Percentiles rank a stretch among this genome's conserved stretches.
These are phyloP conservation scores for Nomada fucata DNA, from an alignment of 2,888 invertebrate genomes.

Conservation along the genomic window DNA sequence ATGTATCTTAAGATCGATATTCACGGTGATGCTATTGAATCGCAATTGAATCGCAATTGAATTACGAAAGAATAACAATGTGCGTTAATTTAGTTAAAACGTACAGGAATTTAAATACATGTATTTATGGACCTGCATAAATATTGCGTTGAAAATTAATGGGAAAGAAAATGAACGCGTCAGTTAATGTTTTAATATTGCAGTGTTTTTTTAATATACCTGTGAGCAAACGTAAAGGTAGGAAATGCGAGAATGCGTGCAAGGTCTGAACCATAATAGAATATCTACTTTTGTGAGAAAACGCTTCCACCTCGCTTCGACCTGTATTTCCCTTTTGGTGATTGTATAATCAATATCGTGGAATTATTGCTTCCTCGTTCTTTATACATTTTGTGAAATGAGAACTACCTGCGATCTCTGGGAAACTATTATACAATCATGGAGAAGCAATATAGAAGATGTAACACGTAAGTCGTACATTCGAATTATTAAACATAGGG, in stretches of 20 bases:
- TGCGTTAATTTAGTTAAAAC: no score
- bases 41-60: conserved; percentile 57
- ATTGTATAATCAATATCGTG: conserved; percentile 22
- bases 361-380: conserved; percentile 36
- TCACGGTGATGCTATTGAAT: conserved; percentile 18
- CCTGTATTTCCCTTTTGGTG: not conserved
- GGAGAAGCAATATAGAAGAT: not conserved
- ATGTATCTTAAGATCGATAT: conserved; percentile 42
- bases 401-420: not conserved
- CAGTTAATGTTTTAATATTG: not conserved
- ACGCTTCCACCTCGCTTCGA: not conserved
- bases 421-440: not conserved
- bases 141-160: not conserved
- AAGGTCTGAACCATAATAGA: conserved; percentile 13
- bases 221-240: not conserved
- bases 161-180: not conserved
- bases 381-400: conserved; percentile 7
- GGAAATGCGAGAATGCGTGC: conserved; percentile 5
- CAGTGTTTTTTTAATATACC: not conserved
- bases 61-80: not conserved
- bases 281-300: not conserved
- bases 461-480: not conserved
- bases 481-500: not conserved
- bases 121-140: no score
- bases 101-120: no score